Evolutionary conservation across 2,888 invertebrate genomes (phyloP).

Genomic region (Oeneis ivallda): DNA sequence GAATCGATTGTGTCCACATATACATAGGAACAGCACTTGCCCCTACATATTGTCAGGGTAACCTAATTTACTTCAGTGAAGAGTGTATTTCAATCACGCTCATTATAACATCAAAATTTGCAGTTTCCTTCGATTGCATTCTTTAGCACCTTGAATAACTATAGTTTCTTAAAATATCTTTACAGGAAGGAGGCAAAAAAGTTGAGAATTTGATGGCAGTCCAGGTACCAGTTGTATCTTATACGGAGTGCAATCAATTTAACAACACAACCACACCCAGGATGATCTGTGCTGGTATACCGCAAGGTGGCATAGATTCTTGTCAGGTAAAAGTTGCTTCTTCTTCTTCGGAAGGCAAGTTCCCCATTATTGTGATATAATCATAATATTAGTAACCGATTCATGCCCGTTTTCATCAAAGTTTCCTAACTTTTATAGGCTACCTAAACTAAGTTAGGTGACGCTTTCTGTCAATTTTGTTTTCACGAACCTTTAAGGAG

Average conservation of each 20-base stretch:
- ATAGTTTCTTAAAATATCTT: background rate
- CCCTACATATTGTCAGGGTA: no score
- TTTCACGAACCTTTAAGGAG: no score
- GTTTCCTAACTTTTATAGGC: no score
- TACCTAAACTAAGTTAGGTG: no score
- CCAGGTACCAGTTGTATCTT: slow-evolving; percentile 45
- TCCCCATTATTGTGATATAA: background rate
- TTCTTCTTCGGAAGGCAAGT: no score
- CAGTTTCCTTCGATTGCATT: background rate
- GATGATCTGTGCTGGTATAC: slow-evolving; percentile 63
- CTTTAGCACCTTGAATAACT: no score
- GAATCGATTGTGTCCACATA: no score
- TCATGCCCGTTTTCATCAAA: no score
- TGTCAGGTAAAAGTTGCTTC: slow-evolving; percentile 54
- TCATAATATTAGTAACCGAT: background rate
- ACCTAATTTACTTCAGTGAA: no score
- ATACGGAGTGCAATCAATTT: slow-evolving; percentile 42
- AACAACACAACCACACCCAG: slow-evolving; percentile 51
- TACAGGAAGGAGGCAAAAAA: slow-evolving; percentile 3
- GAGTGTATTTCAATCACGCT: no score
- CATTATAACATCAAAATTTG: background rate
- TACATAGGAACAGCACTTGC: no score
- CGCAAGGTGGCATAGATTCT: slow-evolving; percentile 61
- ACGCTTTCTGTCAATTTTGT: no score
- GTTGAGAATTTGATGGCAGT: slow-evolving; percentile 42